Evolutionary conservation across 2,888 invertebrate genomes (phyloP).

Genomic region (Tenthredo notha): DNA sequence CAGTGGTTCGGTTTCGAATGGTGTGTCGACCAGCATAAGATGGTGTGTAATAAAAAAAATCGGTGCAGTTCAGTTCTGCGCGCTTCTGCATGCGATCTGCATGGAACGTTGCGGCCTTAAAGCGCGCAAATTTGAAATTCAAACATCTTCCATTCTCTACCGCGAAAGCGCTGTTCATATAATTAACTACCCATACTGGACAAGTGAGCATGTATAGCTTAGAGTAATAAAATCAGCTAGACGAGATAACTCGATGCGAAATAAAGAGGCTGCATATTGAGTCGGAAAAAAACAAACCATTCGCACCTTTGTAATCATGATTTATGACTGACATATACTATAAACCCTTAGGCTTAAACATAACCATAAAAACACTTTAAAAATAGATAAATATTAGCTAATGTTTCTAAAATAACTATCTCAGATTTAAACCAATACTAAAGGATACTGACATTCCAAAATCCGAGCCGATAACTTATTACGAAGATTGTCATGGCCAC

Average conservation of each 20-base stretch:
- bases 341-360: neutral
- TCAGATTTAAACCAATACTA: neutral
- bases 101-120: too few species aligned
- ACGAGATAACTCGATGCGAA: neutral
- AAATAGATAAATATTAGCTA: neutral
- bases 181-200: neutral
- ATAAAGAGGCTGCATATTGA: neutral
- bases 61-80: too few species aligned
- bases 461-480: slow-evolving; percentile 15
- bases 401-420: neutral
- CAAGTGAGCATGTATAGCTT: slow-evolving; percentile 1
- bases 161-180: neutral
- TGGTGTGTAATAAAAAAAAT: too few species aligned
- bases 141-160: neutral
- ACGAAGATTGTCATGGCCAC: slow-evolving; percentile 5
- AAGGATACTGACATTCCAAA: neutral
- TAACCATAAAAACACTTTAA: slow-evolving; percentile 22
- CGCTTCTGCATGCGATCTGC: too few species aligned
- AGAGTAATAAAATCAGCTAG: neutral
- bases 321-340: slow-evolving; percentile 28
- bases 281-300: neutral
- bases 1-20: too few species aligned
- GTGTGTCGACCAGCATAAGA: too few species aligned
- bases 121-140: neutral
- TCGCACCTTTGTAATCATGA: slow-evolving; percentile 34